Percentiles rank a stretch among this genome's conserved stretches.
phyloP scores from a whole-genome alignment of 2,888 invertebrate genomes.

The Melinaea marsaeus region DNA sequence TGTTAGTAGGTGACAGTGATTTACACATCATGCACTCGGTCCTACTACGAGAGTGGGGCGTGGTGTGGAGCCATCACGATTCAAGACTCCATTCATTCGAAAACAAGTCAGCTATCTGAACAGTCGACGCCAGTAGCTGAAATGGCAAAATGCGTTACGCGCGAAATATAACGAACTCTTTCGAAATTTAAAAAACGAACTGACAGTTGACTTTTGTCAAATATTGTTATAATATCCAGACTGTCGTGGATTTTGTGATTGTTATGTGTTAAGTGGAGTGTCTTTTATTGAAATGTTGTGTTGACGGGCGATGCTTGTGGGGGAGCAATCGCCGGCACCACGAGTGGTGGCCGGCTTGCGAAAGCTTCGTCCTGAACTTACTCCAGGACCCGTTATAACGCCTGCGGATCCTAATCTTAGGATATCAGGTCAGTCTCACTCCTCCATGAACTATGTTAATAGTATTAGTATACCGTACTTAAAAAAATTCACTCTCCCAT shows the following conservation, averaged over 20 bases:
- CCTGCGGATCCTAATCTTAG: conserved; percentile 67
- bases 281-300: conserved; percentile 58
- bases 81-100: conserved; percentile 61
- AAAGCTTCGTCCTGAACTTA: conserved; percentile 70
- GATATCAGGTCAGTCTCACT: conserved; percentile 59
- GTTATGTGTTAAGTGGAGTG: conserved; percentile 50
- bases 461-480: too few species aligned
- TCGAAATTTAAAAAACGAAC: conserved; percentile 59
- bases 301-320: conserved; percentile 69
- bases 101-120: conserved; percentile 54
- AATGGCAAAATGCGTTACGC: conserved; percentile 47
- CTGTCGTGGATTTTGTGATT: conserved; percentile 37
- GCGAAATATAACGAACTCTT: conserved; percentile 65
- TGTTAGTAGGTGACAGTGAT: conserved; percentile 6
- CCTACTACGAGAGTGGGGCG: conserved; percentile 46
- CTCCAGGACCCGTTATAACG: conserved; percentile 65
- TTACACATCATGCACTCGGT: conserved; percentile 29
- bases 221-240: conserved; percentile 25
- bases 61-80: conserved; percentile 29
- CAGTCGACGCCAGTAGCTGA: conserved; percentile 37
- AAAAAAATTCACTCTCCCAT: too few species aligned
- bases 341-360: conserved; percentile 74
- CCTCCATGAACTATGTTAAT: too few species aligned
- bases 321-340: conserved; percentile 73
- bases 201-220: conserved; percentile 49